These are phyloP conservation scores for Poecile montanus DNA, from an alignment of 2,797 vertebrate genomes.

Conservation along the genomic window DNA sequence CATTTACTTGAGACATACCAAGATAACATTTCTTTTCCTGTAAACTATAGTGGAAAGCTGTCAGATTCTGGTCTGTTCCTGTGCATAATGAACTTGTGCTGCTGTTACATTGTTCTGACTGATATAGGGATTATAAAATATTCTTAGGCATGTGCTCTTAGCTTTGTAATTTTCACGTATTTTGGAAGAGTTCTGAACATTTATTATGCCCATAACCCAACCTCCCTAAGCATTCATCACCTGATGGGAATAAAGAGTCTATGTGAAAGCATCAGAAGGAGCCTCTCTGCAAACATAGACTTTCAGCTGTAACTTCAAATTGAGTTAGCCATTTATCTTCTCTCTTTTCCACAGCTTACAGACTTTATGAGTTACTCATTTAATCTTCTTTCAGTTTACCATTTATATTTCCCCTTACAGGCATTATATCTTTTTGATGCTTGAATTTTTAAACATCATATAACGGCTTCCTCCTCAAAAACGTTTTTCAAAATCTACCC, in stretches of 20 bases:
- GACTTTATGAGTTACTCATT: not conserved
- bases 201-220: conserved; percentile 42
- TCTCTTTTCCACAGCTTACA: conserved; percentile 10
- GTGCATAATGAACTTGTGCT: conserved; percentile 26
- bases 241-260: not conserved
- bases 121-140: conserved; percentile 16
- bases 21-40: conserved; percentile 36
- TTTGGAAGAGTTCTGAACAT: conserved; percentile 31
- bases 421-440: not conserved
- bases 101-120: conserved; percentile 8
- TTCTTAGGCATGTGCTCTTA: not conserved
- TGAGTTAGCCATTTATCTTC: not conserved
- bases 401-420: not conserved
- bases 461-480: not conserved
- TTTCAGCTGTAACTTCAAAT: not conserved
- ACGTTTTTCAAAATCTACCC: not conserved
- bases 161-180: conserved; percentile 37
- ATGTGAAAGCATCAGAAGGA: not conserved
- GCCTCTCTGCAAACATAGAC: not conserved
- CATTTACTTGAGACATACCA: conserved; percentile 42
- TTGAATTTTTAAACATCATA: not conserved
- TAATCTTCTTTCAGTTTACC: not conserved
- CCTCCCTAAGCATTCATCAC: not conserved
- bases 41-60: conserved; percentile 41
- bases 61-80: conserved; percentile 25